These are phyloP conservation scores for Heterohyrax brucei DNA, from an alignment of 2,797 vertebrate genomes.

Conservation along the genomic window DNA sequence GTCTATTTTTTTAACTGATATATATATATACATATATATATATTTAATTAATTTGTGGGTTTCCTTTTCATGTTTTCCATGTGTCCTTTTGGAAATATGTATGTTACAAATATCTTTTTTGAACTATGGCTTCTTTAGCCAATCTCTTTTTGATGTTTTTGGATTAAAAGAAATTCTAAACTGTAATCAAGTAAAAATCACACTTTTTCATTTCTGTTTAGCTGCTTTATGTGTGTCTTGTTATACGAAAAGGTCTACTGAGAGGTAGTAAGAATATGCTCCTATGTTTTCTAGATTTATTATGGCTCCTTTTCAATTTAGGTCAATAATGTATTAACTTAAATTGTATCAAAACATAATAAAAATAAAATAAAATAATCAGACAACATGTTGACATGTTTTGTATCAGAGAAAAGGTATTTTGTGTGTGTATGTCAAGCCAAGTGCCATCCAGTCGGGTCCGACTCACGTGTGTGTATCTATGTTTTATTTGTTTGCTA, in stretches of 20 bases:
- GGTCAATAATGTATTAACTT: background rate
- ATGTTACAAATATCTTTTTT: background rate
- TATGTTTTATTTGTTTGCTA: too few species aligned
- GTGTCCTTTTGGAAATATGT: background rate
- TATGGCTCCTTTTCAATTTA: background rate
- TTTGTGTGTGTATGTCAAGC: too few species aligned
- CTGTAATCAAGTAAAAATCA: background rate
- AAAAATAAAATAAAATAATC: too few species aligned
- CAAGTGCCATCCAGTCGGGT: too few species aligned
- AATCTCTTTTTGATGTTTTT: background rate
- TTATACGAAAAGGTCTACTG: background rate
- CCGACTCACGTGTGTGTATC: too few species aligned
- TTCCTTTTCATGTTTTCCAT: background rate
- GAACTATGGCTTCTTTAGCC: background rate
- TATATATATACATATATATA: background rate
- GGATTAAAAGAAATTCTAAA: background rate
- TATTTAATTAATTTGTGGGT: background rate
- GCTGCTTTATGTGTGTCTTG: background rate
- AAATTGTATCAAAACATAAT: too few species aligned
- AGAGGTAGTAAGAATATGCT: background rate
- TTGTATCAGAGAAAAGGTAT: background rate
- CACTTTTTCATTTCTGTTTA: background rate
- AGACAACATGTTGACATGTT: background rate
- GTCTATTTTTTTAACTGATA: background rate
- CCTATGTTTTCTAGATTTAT: background rate